Conservation (phyloP, 2,797 vertebrate species). For the Pachyuromys duprasi region DNA sequence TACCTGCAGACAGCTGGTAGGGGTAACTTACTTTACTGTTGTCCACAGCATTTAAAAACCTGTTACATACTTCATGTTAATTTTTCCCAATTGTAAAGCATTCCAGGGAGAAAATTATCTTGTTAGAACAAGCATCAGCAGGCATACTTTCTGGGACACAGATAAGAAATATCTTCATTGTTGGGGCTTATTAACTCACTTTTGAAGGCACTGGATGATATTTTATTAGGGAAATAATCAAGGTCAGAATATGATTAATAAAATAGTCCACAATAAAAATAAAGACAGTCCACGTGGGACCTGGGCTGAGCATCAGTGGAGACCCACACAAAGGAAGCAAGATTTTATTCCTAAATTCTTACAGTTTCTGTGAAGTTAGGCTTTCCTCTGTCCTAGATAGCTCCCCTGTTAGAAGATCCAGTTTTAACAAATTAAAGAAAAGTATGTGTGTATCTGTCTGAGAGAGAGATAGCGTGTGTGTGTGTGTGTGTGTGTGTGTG, state of each 20-base stretch:
- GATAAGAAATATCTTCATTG: constrained; percentile 35
- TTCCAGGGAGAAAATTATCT: constrained; percentile 33
- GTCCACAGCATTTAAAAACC: constrained; percentile 6
- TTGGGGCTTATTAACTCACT: neutral
- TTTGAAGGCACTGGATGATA: neutral
- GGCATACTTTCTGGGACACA: constrained; percentile 20
- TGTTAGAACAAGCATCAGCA: neutral
- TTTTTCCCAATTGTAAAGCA: constrained; percentile 34
- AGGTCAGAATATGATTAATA: neutral
- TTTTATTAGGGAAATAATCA: constrained; percentile 49
- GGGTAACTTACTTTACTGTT: constrained; percentile 1
- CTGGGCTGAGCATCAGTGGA: neutral
- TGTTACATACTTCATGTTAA: constrained; percentile 34
- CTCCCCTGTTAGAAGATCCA: neutral
- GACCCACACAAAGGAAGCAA: neutral
- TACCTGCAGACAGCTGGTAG: constrained; percentile 2
- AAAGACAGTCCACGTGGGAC: neutral
- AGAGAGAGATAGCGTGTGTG: neutral
- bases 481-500: neutral
- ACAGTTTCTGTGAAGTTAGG: neutral
- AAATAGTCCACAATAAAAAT: constrained; percentile 8
- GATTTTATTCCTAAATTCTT: constrained; percentile 29
- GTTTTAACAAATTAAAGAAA: neutral
- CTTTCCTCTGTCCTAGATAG: neutral
- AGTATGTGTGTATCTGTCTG: neutral